phyloP scores from a whole-genome alignment of 2,888 invertebrate genomes.

The Cephus nigrinus region DNA sequence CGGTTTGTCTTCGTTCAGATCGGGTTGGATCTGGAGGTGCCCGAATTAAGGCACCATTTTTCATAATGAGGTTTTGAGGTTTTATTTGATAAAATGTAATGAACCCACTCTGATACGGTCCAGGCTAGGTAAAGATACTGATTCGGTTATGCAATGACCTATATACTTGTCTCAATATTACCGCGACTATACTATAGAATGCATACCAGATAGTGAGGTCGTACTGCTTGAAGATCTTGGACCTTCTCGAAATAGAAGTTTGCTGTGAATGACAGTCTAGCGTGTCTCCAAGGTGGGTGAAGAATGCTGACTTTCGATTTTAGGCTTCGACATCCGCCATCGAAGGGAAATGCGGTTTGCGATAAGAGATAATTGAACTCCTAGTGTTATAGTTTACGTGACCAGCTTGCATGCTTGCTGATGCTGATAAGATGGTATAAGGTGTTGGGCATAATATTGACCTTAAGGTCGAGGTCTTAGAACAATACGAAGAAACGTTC shows the following conservation, averaged over 20 bases:
- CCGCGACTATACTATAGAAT: neutral
- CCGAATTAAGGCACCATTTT: neutral
- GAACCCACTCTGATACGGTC: constrained; percentile 33
- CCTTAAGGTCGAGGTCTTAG: neutral
- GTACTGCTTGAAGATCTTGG: neutral
- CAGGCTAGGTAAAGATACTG: neutral
- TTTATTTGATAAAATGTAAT: constrained; percentile 26
- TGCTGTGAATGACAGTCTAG: neutral
- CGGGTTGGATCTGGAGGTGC: neutral
- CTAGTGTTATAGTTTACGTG: constrained; percentile 52
- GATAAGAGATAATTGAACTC: constrained; percentile 37
- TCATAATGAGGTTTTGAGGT: neutral
- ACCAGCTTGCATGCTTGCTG: constrained; percentile 58
- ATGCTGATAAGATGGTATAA: constrained; percentile 50
- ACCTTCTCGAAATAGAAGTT: neutral
- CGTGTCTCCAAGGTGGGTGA: constrained; percentile 54
- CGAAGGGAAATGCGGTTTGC: constrained; percentile 39
- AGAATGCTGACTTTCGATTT: constrained; percentile 54
- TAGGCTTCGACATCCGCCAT: constrained; percentile 17
- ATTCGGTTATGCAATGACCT: neutral
- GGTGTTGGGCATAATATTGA: constrained; percentile 51
- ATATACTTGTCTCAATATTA: neutral
- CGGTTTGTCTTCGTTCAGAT: neutral
- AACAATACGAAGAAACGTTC: neutral
- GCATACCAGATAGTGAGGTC: neutral